These are phyloP conservation scores for Carpatolechia fugitivella DNA, from an alignment of 2,888 invertebrate species.

Conservation along the genomic window DNA sequence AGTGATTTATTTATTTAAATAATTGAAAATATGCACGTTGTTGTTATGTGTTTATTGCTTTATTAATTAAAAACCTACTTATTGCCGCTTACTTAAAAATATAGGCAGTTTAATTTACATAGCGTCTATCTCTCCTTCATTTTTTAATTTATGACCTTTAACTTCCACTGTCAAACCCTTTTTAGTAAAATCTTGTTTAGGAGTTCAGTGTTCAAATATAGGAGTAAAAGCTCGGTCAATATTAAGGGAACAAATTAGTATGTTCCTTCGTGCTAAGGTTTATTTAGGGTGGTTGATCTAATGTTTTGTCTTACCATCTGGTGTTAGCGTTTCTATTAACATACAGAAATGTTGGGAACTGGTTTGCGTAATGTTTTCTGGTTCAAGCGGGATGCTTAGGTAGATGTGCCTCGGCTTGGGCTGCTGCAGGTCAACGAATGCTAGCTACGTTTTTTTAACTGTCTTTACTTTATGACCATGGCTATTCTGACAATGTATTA, in stretches of 20 bases:
- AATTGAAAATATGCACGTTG: too few relatives aligned
- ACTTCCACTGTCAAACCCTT: not conserved
- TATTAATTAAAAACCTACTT: too few relatives aligned
- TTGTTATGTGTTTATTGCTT: too few relatives aligned
- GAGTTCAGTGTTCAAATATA: slow-evolving; percentile 8
- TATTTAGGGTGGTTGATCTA: slow-evolving; percentile 26
- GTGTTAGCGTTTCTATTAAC: slow-evolving; percentile 20
- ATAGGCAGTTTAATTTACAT: too few relatives aligned
- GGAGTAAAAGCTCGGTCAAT: slow-evolving; percentile 51
- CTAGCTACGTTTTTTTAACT: too few relatives aligned
- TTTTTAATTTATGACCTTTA: not conserved
- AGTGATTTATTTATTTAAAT: too few relatives aligned
- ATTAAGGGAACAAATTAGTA: slow-evolving; percentile 55
- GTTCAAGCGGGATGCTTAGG: too few relatives aligned
- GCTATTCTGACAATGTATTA: too few relatives aligned
- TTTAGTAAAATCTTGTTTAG: slow-evolving; percentile 13
- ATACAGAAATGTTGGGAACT: slow-evolving; percentile 4
- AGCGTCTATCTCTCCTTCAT: too few relatives aligned
- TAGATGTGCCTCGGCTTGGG: not conserved
- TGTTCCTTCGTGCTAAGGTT: slow-evolving; percentile 27
- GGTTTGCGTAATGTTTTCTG: slow-evolving; percentile 2
- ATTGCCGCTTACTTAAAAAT: too few relatives aligned
- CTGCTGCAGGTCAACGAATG: not conserved
- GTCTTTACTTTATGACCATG: too few relatives aligned
- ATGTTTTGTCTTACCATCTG: slow-evolving; percentile 28